Evolutionary conservation across 2,888 invertebrate species (phyloP), one percentile per base, ranked within the genome.

Genomic region (Leucophenga montana): DNA sequence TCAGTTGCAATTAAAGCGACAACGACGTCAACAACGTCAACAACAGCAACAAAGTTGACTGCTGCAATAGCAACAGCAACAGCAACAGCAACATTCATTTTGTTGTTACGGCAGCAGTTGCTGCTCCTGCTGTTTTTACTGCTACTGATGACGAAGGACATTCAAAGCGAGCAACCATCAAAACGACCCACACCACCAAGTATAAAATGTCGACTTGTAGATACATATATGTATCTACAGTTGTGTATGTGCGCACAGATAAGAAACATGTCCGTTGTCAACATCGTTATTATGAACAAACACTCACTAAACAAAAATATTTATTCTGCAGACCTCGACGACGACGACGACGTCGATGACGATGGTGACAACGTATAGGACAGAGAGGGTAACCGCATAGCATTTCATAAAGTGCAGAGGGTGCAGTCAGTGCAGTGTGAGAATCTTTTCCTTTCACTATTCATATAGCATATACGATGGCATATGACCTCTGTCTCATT

Each of bases 291-390:
- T 39, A 61, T 61, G 61, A 39, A 14, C 39, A 39, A 46, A 64
- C 62, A 64, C 62, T 64, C 62, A 64, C 46, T 48, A 64, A 64
- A 64, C 62, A 64, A 64, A 64, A 64, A 64, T 64, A 64, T 64
- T 64, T 64, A 64, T 48, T 46, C 48, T 46, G 48, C 62, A 20
- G 46, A 48, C 62, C 18, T n/a, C 22, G 46, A 6, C 11, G n/a
- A 48, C 22, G 50, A 50, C 16, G 8, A 50, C 39, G 39, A 39
- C 11, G 39, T 5, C 39, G 39, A 56, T 20, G 22, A 22, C 27
- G 18, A 56, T 18, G 13, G 14, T 13, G 27, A 20, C 56, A 22
- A 56, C 56, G 8, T 18, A 61, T 16, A 16, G 44, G 18, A 61
- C 61, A n/a, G n/a, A n/a, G 39, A 61, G 18, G 11, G 61, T 18